These are phyloP conservation scores for Stegana nigrithorax DNA, from an alignment of 2,888 invertebrate genomes.

Conservation along the genomic window DNA sequence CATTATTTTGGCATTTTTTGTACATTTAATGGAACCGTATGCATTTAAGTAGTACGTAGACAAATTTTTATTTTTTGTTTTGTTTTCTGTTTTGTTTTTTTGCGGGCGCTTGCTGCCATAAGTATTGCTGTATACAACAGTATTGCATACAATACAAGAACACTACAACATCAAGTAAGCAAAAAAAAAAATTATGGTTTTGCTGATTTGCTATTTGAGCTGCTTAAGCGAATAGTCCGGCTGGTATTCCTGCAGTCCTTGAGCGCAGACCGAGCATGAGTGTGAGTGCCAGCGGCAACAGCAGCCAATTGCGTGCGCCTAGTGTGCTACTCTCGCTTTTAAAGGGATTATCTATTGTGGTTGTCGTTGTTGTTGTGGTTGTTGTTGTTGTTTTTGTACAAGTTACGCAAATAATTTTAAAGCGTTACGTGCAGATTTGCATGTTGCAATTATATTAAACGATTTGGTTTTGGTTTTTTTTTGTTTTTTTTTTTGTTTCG, in stretches of 20 bases:
- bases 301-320: slow-evolving; percentile 19
- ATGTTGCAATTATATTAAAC: slow-evolving; percentile 24
- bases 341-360: slow-evolving; percentile 53
- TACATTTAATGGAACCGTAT: slow-evolving; percentile 51
- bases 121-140: too few relatives aligned
- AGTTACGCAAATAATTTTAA: not conserved
- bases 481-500: slow-evolving; percentile 23
- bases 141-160: too few relatives aligned
- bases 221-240: too few relatives aligned
- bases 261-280: slow-evolving; percentile 25
- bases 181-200: not conserved
- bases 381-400: not conserved
- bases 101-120: too few relatives aligned
- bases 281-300: slow-evolving; percentile 22
- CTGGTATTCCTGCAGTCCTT: slow-evolving; percentile 9
- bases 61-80: slow-evolving; percentile 4
- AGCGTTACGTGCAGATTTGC: not conserved
- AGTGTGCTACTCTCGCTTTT: slow-evolving; percentile 39
- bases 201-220: not conserved
- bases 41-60: not conserved
- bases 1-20: slow-evolving; percentile 39
- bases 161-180: too few relatives aligned
- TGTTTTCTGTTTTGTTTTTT: slow-evolving; percentile 3
- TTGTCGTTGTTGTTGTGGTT: slow-evolving; percentile 20
- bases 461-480: slow-evolving; percentile 24